Evolutionary conservation across 2,113 vertebrate species (phyloP), one percentile per base, ranked within the genome.

Genomic region (Salvelinus namaycush): DNA sequence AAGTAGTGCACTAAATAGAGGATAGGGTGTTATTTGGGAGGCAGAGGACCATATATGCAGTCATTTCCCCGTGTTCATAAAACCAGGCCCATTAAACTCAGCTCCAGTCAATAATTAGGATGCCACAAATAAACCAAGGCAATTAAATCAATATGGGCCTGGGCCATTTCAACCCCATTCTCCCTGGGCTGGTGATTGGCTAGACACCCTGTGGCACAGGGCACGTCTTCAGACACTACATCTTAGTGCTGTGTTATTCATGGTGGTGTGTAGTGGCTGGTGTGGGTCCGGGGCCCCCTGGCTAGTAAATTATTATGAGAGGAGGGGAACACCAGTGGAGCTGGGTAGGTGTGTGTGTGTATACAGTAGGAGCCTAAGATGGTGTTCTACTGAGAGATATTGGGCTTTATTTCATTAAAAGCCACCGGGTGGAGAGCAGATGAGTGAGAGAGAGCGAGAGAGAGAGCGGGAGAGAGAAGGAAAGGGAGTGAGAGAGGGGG

Each of bases 111-210:
- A 73, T 73, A 73, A 73, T 60, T 64, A 96, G 95, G 92, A 93
- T 91, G 92, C 93, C 91, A 94, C 95, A 96, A 95, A 96, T 96
- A 96, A 96, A 95, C 93, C 90, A 87, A 90, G 84, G 94, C 95
- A 96, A 96, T 96, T 96, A 96, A 93, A 95, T 94, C 94, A 94
- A 94, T 95, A 94, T 92, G 92, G 89, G 91, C 90, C 69, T 51
- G 69, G 74, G 80, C 26, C 88, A 85, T 54, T 54, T 54, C 51
- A 54, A 18, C 51, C 39, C 51, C 51, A 18, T 54, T 54, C 51
- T 54, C 51, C 16, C 51, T 54, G 51, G 83, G 87, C 90, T 1
- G 64, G 26, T 29, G 64, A 92, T 93, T 91, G 89, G 90, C 92
- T 93, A 94, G 90, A 93, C 91, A 92, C 91, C 91, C 93, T 54